Percentiles rank a stretch among this genome's conserved stretches.
These are phyloP conservation scores for Taenaris catops DNA, from an alignment of 2,888 invertebrate genomes.

Conservation along the genomic window DNA sequence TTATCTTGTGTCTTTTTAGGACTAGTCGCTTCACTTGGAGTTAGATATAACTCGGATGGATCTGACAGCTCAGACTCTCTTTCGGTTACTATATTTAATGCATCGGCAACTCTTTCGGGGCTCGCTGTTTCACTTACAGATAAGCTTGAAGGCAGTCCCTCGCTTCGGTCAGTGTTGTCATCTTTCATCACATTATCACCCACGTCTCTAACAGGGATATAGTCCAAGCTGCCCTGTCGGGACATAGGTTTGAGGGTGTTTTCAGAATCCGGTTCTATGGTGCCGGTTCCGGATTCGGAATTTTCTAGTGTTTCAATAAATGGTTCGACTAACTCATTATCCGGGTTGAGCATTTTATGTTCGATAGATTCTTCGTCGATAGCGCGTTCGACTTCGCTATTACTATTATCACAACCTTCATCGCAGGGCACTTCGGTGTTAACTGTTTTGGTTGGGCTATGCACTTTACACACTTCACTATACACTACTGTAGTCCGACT, in stretches of 20 bases:
- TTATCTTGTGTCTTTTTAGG: constrained; percentile 66
- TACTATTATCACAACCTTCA: constrained; percentile 58
- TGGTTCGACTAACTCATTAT: constrained; percentile 47
- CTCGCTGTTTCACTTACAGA: constrained; percentile 71
- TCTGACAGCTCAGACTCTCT: constrained; percentile 83
- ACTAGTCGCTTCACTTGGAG: constrained; percentile 82
- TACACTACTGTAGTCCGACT: constrained; percentile 70
- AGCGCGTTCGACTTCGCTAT: constrained; percentile 43
- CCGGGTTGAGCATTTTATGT: constrained; percentile 34
- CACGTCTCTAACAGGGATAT: constrained; percentile 72
- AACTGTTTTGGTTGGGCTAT: constrained; percentile 66
- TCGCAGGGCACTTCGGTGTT: constrained; percentile 41
- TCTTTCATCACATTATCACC: constrained; percentile 60
- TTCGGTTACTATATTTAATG: constrained; percentile 55
- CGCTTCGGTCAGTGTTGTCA: constrained; percentile 69
- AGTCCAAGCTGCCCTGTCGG: constrained; percentile 66
- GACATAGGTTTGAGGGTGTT: constrained; percentile 56
- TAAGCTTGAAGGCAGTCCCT: constrained; percentile 69
- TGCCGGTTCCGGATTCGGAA: constrained; percentile 61
- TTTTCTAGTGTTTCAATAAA: constrained; percentile 57
- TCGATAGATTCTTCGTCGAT: constrained; percentile 44
- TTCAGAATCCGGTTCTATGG: constrained; percentile 41
- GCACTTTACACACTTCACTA: constrained; percentile 83
- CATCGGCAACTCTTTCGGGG: constrained; percentile 62
- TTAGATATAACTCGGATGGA: constrained; percentile 84